Evolutionary conservation across 2,113 vertebrate species (phyloP).

Genomic region (Rissa tridactyla): DNA sequence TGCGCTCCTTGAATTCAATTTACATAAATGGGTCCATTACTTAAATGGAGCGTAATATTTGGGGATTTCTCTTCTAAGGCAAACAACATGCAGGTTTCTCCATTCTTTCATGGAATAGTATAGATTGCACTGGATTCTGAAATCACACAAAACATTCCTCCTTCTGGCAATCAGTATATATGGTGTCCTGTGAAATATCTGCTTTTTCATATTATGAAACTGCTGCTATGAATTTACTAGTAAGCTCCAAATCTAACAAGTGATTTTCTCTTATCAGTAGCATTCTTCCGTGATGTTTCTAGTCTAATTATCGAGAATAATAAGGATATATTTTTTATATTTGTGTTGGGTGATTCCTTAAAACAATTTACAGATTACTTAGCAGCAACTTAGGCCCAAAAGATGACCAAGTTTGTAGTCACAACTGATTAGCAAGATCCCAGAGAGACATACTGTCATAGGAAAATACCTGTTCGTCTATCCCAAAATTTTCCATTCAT

Average conservation of each 20-base stretch:
- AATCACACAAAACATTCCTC: neutral
- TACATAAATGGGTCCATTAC: neutral
- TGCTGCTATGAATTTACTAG: neutral
- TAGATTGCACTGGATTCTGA: neutral
- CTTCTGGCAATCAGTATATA: neutral
- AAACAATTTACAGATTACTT: neutral
- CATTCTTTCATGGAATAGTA: neutral
- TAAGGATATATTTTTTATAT: neutral
- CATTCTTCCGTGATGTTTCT: neutral
- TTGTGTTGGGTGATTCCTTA: neutral
- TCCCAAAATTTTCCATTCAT: neutral
- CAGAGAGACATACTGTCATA: neutral
- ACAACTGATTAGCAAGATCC: neutral
- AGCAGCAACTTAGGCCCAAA: neutral
- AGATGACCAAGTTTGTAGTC: neutral
- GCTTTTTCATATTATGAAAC: neutral
- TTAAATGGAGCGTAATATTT: neutral
- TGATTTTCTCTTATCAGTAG: neutral
- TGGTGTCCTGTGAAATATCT: neutral
- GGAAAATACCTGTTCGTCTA: neutral
- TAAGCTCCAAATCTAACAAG: neutral
- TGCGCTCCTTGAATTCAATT: neutral
- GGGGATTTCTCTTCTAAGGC: neutral
- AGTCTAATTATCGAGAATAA: neutral
- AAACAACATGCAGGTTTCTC: neutral